Percentiles rank a stretch among this genome's conserved stretches.
phyloP scores from a whole-genome alignment of 2,888 invertebrate genomes.

The Fabriciana adippe region DNA sequence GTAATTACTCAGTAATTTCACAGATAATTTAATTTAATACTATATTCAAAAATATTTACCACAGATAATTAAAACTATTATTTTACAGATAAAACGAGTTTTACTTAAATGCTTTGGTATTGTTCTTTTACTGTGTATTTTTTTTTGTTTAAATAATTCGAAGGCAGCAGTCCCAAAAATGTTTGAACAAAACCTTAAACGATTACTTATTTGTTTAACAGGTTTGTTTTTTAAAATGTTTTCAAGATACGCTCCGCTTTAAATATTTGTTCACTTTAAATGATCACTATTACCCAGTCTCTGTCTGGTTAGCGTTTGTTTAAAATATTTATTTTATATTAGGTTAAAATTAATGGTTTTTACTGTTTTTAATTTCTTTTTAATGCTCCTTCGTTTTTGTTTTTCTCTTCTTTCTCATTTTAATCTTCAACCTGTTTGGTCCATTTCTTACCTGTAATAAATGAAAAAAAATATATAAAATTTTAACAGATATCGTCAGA shows the following conservation, averaged over 20 bases:
- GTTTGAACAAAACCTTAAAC: constrained; percentile 70
- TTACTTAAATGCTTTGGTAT: constrained; percentile 18
- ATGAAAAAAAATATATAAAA: constrained; percentile 45
- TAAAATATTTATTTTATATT: constrained; percentile 45
- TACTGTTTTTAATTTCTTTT: constrained; percentile 22
- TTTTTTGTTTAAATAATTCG: constrained; percentile 53
- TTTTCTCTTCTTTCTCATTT: constrained; percentile 80
- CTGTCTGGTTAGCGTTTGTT: constrained; percentile 59
- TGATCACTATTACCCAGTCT: constrained; percentile 57
- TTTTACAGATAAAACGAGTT: constrained; percentile 12
- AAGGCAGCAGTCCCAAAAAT: constrained; percentile 72
- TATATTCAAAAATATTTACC: background rate
- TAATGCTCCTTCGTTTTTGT: constrained; percentile 46
- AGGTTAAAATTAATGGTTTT: constrained; percentile 28
- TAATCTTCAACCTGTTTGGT: constrained; percentile 46
- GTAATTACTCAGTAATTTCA: background rate
- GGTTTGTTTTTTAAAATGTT: constrained; percentile 57
- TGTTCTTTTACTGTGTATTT: constrained; percentile 51
- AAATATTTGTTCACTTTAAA: constrained; percentile 41
- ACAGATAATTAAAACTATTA: constrained; percentile 2
- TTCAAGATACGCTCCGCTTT: constrained; percentile 41
- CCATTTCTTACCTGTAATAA: constrained; percentile 54
- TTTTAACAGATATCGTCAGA: background rate
- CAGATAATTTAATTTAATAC: constrained; percentile 12
- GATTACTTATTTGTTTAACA: constrained; percentile 70